phyloP scores from a whole-genome alignment of 2,113 vertebrate genomes.

The Actinemys pallida region DNA sequence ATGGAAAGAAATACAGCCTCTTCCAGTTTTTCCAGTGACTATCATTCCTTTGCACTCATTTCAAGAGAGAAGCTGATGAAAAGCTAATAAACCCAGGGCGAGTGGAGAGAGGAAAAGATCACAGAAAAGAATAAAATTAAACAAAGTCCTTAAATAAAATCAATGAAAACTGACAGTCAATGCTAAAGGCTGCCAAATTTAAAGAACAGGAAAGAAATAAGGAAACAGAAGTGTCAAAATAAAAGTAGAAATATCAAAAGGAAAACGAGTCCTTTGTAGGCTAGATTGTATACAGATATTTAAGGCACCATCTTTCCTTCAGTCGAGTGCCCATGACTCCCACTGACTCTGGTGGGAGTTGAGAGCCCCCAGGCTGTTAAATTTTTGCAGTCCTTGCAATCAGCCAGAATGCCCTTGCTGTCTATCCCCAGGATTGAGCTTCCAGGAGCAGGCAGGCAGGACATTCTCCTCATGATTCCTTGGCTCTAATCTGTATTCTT shows the following conservation, averaged over 20 bases:
- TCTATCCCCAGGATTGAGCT: not conserved
- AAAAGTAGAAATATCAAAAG: not conserved
- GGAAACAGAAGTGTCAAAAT: not conserved
- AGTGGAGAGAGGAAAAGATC: not conserved
- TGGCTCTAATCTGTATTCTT: constrained; percentile 45
- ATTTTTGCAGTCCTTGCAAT: not conserved
- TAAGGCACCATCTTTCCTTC: not conserved
- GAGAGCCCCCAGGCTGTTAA: not conserved
- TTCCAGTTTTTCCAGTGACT: not conserved
- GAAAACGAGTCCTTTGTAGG: not conserved
- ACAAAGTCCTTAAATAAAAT: not conserved
- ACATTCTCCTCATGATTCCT: not conserved
- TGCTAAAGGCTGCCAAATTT: not conserved
- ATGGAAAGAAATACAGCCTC: not conserved
- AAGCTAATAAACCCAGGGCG: not conserved
- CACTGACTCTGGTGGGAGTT: not conserved
- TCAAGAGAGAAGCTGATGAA: not conserved
- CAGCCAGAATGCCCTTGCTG: not conserved
- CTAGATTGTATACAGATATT: accelerated
- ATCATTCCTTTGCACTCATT: not conserved
- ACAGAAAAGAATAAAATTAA: not conserved
- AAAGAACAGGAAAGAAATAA: not conserved
- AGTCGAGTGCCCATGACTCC: not conserved
- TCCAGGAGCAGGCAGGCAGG: not conserved
- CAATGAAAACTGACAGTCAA: not conserved